Conservation (phyloP, 2,113 vertebrate species). For the Festucalex cinctus region DNA sequence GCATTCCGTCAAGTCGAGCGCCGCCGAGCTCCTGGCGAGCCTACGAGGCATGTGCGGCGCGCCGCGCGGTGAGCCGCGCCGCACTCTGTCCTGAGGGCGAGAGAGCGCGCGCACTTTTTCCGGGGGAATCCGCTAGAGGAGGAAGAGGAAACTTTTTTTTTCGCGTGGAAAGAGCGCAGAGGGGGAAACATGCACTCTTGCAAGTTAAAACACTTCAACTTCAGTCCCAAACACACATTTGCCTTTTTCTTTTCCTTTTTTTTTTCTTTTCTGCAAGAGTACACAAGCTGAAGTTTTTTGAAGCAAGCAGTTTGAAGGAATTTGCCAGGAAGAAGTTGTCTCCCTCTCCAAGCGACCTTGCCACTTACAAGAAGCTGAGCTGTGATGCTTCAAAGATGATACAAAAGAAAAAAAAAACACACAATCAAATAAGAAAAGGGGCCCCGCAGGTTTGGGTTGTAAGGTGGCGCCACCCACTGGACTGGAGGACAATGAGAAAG, state of each 20-base stretch:
- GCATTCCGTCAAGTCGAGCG: not conserved
- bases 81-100: not conserved
- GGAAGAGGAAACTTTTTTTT: constrained; percentile 1
- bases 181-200: not conserved
- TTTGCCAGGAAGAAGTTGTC: not conserved
- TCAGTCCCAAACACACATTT: not conserved
- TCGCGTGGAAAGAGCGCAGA: not conserved
- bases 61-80: not conserved
- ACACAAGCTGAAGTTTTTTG: not conserved
- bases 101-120: not conserved
- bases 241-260: not conserved
- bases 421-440: not conserved
- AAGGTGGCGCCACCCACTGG: not conserved
- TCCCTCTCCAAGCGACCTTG: not conserved
- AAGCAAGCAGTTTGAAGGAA: not conserved
- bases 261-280: not conserved
- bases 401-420: not conserved
- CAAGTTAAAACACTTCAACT: not conserved
- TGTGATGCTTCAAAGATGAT: not conserved
- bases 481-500: not conserved
- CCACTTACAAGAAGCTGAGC: not conserved
- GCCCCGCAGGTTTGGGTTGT: not conserved
- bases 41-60: not conserved
- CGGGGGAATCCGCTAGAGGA: not conserved
- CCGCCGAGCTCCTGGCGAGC: not conserved